These are phyloP conservation scores for Camponotus floridanus DNA, from an alignment of 1,140 invertebrate species.

Conservation along the genomic window DNA sequence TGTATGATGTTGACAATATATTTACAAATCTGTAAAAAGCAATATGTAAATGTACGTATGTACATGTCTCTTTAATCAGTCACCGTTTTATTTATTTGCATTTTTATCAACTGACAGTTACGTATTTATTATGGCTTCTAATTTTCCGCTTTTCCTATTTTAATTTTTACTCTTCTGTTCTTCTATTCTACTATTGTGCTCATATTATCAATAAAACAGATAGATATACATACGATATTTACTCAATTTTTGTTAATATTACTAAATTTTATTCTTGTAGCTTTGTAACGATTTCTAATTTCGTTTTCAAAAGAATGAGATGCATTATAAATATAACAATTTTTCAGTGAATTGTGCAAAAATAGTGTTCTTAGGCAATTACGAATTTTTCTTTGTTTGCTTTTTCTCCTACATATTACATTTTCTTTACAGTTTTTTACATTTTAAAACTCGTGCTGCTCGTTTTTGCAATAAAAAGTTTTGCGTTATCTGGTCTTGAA, in stretches of 20 bases:
- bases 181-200: too few relatives aligned
- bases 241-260: constrained; percentile 16
- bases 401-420: neutral
- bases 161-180: neutral
- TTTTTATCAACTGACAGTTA: neutral
- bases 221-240: neutral
- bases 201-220: neutral
- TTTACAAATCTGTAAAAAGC: neutral
- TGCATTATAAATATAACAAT: neutral
- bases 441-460: neutral
- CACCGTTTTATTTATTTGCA: too few relatives aligned
- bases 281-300: neutral
- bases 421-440: neutral
- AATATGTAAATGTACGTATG: neutral
- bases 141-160: neutral
- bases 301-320: neutral
- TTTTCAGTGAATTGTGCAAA: neutral
- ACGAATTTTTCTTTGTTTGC: neutral
- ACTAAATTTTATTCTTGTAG: neutral
- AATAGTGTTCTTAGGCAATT: neutral
- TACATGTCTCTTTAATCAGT: neutral
- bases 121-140: neutral
- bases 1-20: neutral
- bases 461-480: constrained; percentile 34
- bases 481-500: constrained; percentile 19